Conservation (phyloP, 2,797 vertebrate genomes). For the Phrynocephalus vlangalii region DNA sequence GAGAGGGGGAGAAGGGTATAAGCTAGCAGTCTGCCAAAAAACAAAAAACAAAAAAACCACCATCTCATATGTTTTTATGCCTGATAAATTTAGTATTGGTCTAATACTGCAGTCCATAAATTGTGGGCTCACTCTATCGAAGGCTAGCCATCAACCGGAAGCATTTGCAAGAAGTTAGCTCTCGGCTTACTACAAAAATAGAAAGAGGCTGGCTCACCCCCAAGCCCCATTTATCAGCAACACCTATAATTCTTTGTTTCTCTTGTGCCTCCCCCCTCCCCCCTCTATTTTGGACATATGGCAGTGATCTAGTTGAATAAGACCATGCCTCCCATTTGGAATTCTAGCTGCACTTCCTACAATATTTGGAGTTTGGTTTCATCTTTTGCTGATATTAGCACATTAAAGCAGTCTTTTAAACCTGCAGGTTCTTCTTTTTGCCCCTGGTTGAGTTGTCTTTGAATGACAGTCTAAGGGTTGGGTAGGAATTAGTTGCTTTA, state of each 20-base stretch:
- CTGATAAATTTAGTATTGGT: slow-evolving; percentile 41
- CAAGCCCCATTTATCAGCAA: slow-evolving; percentile 76
- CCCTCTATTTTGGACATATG: slow-evolving; percentile 61
- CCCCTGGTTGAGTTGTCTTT: slow-evolving; percentile 59
- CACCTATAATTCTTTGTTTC: slow-evolving; percentile 77
- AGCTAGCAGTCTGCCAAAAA: slow-evolving; percentile 74
- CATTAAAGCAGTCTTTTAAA: slow-evolving; percentile 70
- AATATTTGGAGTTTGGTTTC: slow-evolving; percentile 62
- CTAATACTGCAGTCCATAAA: slow-evolving; percentile 61
- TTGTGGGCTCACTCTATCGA: slow-evolving; percentile 58
- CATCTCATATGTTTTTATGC: slow-evolving; percentile 60
- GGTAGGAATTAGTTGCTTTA: slow-evolving; percentile 66
- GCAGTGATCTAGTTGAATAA: slow-evolving; percentile 62
- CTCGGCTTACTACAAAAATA: slow-evolving; percentile 80
- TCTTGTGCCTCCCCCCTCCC: slow-evolving; percentile 1
- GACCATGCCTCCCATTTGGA: slow-evolving; percentile 64
- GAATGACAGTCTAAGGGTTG: slow-evolving; percentile 1
- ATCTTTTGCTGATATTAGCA: slow-evolving; percentile 58
- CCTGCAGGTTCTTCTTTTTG: slow-evolving; percentile 58
- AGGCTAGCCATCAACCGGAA: slow-evolving; percentile 72
- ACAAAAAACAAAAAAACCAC: slow-evolving; percentile 11
- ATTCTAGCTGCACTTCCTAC: slow-evolving; percentile 59
- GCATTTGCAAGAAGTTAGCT: slow-evolving; percentile 81
- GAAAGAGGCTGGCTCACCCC: slow-evolving; percentile 79
- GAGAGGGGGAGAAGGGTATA: slow-evolving; percentile 41